phyloP scores from a whole-genome alignment of 1,140 invertebrate genomes.

The Dendroctonus ponderosae region DNA sequence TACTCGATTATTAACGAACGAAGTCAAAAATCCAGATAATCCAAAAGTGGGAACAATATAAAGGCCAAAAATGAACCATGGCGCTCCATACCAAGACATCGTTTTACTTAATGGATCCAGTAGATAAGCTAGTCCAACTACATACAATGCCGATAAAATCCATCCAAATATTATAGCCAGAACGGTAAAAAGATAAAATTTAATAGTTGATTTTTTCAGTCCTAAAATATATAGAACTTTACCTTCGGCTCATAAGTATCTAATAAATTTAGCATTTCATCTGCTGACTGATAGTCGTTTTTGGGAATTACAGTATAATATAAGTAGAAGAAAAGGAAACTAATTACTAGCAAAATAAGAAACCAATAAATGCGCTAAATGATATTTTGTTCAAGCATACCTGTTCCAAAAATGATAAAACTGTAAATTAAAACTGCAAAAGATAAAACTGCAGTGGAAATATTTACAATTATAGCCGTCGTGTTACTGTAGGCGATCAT shows the following conservation, averaged over 20 bases:
- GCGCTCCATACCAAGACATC: slow-evolving; percentile 50
- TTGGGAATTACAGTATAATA: background rate
- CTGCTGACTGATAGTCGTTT: no score
- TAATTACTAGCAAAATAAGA: no score
- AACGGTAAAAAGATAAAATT: slow-evolving; percentile 31
- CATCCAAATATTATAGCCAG: slow-evolving; percentile 38
- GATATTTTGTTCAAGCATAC: slow-evolving; percentile 21
- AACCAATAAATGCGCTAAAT: no score
- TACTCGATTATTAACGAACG: slow-evolving; percentile 35
- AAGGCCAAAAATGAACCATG: slow-evolving; percentile 46
- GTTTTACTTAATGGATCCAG: slow-evolving; percentile 40
- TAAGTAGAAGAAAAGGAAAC: no score
- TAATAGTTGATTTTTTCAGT: slow-evolving; percentile 26
- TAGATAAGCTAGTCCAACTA: slow-evolving; percentile 32
- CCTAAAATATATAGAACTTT: slow-evolving; percentile 32
- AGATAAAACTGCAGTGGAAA: slow-evolving; percentile 43
- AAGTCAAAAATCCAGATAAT: slow-evolving; percentile 30
- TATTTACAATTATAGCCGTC: slow-evolving; percentile 55
- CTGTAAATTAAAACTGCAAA: slow-evolving; percentile 45
- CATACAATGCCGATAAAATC: slow-evolving; percentile 29
- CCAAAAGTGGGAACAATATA: slow-evolving; percentile 42
- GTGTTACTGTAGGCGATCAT: slow-evolving; percentile 57
- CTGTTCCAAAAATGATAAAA: slow-evolving; percentile 40
- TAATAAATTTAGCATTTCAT: no score
- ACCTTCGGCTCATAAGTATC: background rate